phyloP scores from a whole-genome alignment of 2,888 invertebrate genomes.

The Heliconius charithonia region DNA sequence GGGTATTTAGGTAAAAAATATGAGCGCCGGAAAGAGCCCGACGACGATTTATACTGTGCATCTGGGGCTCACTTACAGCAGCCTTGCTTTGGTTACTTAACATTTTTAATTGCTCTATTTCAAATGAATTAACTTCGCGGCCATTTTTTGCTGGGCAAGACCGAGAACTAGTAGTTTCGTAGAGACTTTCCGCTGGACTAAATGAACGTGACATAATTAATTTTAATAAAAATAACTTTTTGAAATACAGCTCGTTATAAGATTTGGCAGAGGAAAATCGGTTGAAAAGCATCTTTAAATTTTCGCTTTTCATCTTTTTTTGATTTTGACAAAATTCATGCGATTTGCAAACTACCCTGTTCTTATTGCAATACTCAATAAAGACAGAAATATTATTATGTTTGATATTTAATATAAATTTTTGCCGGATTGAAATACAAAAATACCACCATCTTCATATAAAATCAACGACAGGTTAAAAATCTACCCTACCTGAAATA shows the following conservation, averaged over 20 bases:
- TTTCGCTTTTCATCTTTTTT: neutral
- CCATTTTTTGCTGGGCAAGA: neutral
- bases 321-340: no score
- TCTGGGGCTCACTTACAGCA: conserved; percentile 37
- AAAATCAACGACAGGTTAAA: no score
- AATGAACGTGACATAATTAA: conserved; percentile 2
- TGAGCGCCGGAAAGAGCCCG: conserved; percentile 48
- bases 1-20: conserved; percentile 52
- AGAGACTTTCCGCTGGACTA: neutral
- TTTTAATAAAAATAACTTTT: neutral
- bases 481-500: no score
- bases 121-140: conserved; percentile 18
- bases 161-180: neutral
- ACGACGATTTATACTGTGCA: conserved; percentile 42
- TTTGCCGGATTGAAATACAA: no score
- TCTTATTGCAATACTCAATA: no score
- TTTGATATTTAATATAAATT: no score
- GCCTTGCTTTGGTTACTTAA: conserved; percentile 43
- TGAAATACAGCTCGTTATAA: neutral
- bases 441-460: no score
- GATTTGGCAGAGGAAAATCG: neutral
- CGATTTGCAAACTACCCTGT: no score
- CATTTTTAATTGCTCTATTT: conserved; percentile 37
- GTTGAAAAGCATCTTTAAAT: neutral
- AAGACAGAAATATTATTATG: no score